A percentile compares a stretch with the other conserved stretches of the same genome.
Evolutionary conservation across 2,888 invertebrate species (phyloP).

Genomic region (Netelia virgata): DNA sequence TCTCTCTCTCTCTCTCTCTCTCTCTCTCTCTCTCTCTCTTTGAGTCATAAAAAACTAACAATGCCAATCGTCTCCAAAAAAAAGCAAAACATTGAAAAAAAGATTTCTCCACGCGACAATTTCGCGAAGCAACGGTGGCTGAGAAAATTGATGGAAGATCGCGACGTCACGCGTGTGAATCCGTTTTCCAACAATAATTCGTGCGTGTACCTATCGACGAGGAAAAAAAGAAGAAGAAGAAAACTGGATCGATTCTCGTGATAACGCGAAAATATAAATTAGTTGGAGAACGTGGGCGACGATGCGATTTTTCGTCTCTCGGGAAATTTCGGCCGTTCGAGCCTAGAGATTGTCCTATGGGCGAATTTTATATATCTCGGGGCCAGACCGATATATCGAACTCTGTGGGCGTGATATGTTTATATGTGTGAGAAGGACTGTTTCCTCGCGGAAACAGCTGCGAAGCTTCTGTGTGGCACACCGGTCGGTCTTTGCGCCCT

Average conservation of each 20-base stretch:
- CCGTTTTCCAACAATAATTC: no score
- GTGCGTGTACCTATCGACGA: no score
- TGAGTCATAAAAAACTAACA: not conserved
- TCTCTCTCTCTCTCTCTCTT: not conserved
- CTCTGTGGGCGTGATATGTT: not conserved
- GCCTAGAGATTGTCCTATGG: no score
- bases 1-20: not conserved
- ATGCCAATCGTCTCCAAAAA: not conserved
- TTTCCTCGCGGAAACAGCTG: conserved; percentile 67
- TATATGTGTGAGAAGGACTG: conserved; percentile 18
- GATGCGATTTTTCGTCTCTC: no score
- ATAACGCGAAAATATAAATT: no score
- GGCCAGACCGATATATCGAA: not conserved
- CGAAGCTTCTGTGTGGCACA: conserved; percentile 57
- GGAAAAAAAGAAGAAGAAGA: no score
- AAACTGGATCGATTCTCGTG: no score
- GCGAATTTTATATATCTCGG: not conserved
- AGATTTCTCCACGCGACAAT: not conserved
- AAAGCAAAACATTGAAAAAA: not conserved
- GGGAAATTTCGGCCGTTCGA: no score
- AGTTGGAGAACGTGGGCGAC: no score
- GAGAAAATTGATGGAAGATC: no score
- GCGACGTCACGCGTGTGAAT: no score
- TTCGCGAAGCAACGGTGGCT: no score
- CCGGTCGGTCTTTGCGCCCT: conserved; percentile 61